Conservation (phyloP, 2,797 vertebrate species). For the Sus cebifrons region DNA sequence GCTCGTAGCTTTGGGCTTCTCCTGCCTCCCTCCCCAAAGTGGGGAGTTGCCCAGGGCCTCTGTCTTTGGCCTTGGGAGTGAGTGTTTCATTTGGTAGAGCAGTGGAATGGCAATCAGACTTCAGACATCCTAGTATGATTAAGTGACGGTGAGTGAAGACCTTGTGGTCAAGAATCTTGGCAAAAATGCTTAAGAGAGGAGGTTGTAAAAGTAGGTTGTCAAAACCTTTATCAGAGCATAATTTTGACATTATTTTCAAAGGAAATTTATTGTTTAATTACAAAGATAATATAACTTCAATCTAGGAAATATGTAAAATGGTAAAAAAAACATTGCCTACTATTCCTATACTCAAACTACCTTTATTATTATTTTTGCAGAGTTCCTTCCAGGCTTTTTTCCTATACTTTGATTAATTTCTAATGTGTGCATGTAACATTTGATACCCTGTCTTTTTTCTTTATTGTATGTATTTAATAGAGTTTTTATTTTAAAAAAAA, state of each 20-base stretch:
- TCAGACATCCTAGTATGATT: rapidly evolving
- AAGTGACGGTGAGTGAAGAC: rapidly evolving
- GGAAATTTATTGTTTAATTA: slow-evolving; percentile 84
- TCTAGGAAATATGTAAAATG: slow-evolving; percentile 71
- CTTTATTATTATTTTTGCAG: slow-evolving; percentile 54
- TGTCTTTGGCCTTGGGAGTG: neutral
- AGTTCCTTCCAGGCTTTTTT: slow-evolving; percentile 50
- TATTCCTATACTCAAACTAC: slow-evolving; percentile 30
- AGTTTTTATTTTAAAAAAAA: slow-evolving; percentile 63
- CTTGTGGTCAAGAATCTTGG: too few species aligned
- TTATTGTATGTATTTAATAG: slow-evolving; percentile 21
- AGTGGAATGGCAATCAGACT: neutral
- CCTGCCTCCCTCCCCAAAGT: neutral
- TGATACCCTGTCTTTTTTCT: slow-evolving; percentile 8
- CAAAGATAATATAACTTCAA: slow-evolving; percentile 76
- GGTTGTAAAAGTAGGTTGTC: slow-evolving; percentile 73
- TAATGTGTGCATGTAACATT: neutral
- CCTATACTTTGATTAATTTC: slow-evolving; percentile 45
- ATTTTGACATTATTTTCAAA: slow-evolving; percentile 73
- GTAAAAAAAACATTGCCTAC: slow-evolving; percentile 73
- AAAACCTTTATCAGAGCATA: slow-evolving; percentile 76
- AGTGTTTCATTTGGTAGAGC: neutral
- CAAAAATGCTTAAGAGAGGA: slow-evolving; percentile 53
- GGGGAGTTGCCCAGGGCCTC: neutral
- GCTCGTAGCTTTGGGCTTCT: neutral